Conservation (phyloP, 2,888 invertebrate genomes). For the Galerucella pusilla region DNA sequence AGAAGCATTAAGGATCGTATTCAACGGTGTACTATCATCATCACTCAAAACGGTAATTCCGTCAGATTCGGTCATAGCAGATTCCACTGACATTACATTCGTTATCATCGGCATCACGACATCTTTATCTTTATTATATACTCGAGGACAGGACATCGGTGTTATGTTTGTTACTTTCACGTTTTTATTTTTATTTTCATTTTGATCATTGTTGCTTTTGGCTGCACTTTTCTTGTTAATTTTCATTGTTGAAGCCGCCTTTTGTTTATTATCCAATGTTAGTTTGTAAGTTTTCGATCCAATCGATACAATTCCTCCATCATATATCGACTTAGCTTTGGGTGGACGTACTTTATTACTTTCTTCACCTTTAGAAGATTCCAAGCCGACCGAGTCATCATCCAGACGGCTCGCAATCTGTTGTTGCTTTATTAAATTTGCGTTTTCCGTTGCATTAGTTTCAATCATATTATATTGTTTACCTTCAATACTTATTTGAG, state of each 20-base stretch:
- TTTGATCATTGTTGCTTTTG: background rate
- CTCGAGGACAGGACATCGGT: background rate
- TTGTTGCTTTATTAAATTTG: background rate
- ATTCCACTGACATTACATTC: conserved; percentile 29
- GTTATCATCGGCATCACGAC: conserved; percentile 31
- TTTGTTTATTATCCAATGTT: background rate
- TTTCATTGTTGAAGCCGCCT: background rate
- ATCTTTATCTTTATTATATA: background rate
- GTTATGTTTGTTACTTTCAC: conserved; percentile 22
- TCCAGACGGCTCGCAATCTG: background rate
- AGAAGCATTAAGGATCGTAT: background rate
- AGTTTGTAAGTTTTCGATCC: background rate
- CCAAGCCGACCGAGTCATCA: background rate
- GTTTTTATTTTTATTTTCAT: conserved; percentile 3
- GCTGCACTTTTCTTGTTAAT: background rate
- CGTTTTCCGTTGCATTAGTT: background rate
- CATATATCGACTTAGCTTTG: too few species aligned
- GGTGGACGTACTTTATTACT: background rate
- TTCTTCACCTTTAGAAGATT: background rate
- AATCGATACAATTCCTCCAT: background rate
- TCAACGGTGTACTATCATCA: conserved; percentile 3
- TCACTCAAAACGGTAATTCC: conserved; percentile 27
- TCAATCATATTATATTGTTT: background rate
- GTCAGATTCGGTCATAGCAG: conserved; percentile 15
- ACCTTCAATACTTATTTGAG: background rate